Evolutionary conservation across 2,113 vertebrate genomes (phyloP), one percentile per base, ranked within the genome.

Genomic region (Lanius ludovicianus): DNA sequence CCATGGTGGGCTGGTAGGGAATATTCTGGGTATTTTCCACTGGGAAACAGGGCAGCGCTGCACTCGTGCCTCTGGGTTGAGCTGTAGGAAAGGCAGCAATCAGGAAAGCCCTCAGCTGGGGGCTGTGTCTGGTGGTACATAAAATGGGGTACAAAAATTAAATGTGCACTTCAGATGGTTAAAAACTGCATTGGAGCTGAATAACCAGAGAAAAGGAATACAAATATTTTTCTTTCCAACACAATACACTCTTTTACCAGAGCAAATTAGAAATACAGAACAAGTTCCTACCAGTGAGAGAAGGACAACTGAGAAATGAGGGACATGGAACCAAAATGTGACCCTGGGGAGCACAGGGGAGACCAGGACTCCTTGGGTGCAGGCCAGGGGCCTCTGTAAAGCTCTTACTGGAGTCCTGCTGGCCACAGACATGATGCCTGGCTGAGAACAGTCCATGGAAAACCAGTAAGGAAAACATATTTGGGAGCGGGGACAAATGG

Each of bases 401-500:
- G 57, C 37, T 46, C 35, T 64, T 30, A 15, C 3, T 15, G 46
- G 65, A 56, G n/a, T 57, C 30, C 37, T 15, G 28, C 56, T 35
- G 64, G 42, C 56, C 0, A 1, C 41, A 42, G 16, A 27, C 0
- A 0, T 0, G 6, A 55, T 30, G 37, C 1, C 1, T 19, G 37
- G 15, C 60, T 4, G 1, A 57, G 42, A 35, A 49, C 22, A 57
- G 46, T 64, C 67, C 1, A 0, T 2, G 7, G 21, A 64, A 82
- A 73, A 60, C 20, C 39, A 41, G 39, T 33, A 39, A 82, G 68
- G 65, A 59, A 57, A 49, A 62, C 15, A 39, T 47, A 15, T 64
- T 15, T 52, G 70, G 35, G 37, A 49, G 13, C 24, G 8, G 35
- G 13, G 24, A 13, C 1, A 6, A 49, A 28, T 18, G 30, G 59